A percentile compares a stretch with the other conserved stretches of the same genome.
Evolutionary conservation across 2,888 invertebrate species (phyloP).

Genomic region (Eubasilissa splendida): DNA sequence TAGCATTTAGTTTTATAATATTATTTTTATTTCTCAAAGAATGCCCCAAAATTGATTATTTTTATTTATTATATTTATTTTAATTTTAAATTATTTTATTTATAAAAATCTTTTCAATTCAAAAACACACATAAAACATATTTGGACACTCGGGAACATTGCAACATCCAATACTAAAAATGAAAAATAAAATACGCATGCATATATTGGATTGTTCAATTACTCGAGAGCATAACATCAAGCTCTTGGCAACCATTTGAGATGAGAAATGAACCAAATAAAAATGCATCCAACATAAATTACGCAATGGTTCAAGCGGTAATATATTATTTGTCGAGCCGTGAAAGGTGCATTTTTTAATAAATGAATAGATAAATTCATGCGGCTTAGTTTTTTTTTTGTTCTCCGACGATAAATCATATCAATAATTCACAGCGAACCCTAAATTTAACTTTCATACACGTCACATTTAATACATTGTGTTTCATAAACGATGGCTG

Average conservation of each 20-base stretch:
- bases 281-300: not conserved
- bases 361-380: slow-evolving; percentile 50
- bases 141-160: no score
- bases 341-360: slow-evolving; percentile 52
- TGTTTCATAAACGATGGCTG: slow-evolving; percentile 50
- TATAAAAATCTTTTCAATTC: no score
- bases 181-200: no score
- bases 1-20: no score
- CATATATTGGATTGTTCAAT: no score
- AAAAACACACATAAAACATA: no score
- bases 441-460: slow-evolving; percentile 55
- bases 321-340: slow-evolving; percentile 4
- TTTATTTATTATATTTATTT: no score
- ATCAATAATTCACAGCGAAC: slow-evolving; percentile 52
- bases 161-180: no score
- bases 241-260: not conserved
- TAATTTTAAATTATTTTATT: no score
- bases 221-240: no score
- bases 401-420: slow-evolving; percentile 51
- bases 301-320: slow-evolving; percentile 12
- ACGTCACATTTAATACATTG: slow-evolving; percentile 55
- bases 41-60: no score
- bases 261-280: slow-evolving; percentile 15
- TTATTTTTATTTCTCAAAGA: no score
- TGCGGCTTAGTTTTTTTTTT: slow-evolving; percentile 36